phyloP scores from a whole-genome alignment of 1,140 invertebrate species.

The Vanessa atalanta region DNA sequence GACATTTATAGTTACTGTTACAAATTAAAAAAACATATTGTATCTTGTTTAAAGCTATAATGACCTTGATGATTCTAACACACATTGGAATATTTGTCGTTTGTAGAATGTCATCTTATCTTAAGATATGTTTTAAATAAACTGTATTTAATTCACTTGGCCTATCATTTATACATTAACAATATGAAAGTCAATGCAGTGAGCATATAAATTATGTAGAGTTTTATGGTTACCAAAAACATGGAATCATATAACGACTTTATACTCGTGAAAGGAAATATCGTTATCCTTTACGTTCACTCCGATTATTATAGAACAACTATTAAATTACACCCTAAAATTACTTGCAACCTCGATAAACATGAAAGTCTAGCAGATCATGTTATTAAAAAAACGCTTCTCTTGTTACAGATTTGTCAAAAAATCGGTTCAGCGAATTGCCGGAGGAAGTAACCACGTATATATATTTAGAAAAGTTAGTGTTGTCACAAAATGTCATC shows the following conservation, averaged over 20 bases:
- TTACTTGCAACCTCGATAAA: slow-evolving; percentile 1
- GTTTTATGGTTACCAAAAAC: slow-evolving; percentile 42
- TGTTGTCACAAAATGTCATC: slow-evolving; percentile 95
- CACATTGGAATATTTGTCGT: slow-evolving; percentile 19
- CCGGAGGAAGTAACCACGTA: slow-evolving; percentile 94
- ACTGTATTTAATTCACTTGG: background rate
- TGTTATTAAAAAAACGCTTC: background rate
- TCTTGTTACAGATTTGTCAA: slow-evolving; percentile 92
- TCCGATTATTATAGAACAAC: slow-evolving; percentile 21
- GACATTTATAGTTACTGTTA: too few species aligned
- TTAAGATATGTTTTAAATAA: background rate
- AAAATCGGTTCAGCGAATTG: slow-evolving; percentile 94
- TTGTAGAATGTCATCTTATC: background rate
- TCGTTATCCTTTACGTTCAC: slow-evolving; percentile 29
- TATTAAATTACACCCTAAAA: slow-evolving; percentile 24
- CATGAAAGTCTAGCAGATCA: background rate
- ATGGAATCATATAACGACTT: slow-evolving; percentile 25
- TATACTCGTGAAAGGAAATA: slow-evolving; percentile 37
- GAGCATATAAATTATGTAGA: slow-evolving; percentile 21
- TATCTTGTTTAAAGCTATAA: background rate
- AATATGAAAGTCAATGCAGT: too few species aligned
- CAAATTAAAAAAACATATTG: background rate
- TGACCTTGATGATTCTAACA: slow-evolving; percentile 21
- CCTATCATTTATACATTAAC: too few species aligned
- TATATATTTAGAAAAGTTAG: slow-evolving; percentile 91